A percentile compares a stretch with the other conserved stretches of the same genome.
phyloP scores from a whole-genome alignment of 2,113 vertebrate species.

The Barbus barbus region DNA sequence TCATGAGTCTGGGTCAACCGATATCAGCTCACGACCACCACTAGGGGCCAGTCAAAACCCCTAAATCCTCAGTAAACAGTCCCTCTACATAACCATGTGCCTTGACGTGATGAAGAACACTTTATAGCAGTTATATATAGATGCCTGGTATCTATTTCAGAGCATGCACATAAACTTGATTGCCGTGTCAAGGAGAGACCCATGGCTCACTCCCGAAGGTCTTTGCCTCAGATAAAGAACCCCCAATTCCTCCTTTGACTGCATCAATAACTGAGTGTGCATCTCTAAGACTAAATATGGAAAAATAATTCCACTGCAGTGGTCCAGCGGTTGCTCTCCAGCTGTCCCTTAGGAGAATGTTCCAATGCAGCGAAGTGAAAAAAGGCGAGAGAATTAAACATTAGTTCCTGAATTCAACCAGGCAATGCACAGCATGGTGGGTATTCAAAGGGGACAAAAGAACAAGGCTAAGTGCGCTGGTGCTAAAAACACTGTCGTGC shows the following conservation, averaged over 20 bases:
- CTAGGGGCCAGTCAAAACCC: constrained; percentile 42
- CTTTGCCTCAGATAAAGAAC: constrained; percentile 11
- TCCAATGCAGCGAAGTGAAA: constrained; percentile 35
- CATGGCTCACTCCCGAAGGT: constrained; percentile 22
- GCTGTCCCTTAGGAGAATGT: constrained; percentile 48
- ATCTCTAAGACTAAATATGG: constrained; percentile 71
- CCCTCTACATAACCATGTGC: not conserved
- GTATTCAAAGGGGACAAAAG: constrained; percentile 28
- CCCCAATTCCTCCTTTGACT: not conserved
- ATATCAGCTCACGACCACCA: not conserved
- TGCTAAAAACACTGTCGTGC: constrained; percentile 7
- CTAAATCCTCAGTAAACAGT: not conserved
- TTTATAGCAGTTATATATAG: constrained; percentile 21
- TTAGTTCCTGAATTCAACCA: not conserved
- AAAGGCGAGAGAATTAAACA: constrained; percentile 41
- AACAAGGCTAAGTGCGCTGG: not conserved
- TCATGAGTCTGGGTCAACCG: not conserved
- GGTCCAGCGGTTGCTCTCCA: constrained; percentile 47
- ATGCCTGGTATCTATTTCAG: constrained; percentile 15
- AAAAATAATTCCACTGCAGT: constrained; percentile 61
- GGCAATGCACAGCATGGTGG: not conserved
- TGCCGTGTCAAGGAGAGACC: constrained; percentile 21
- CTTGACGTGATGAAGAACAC: constrained; percentile 25
- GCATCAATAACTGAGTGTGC: constrained; percentile 1
- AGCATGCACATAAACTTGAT: constrained; percentile 25